Base-by-base conservation (phyloP, 2,797 vertebrate species). In the Myotis pilosus region DNA sequence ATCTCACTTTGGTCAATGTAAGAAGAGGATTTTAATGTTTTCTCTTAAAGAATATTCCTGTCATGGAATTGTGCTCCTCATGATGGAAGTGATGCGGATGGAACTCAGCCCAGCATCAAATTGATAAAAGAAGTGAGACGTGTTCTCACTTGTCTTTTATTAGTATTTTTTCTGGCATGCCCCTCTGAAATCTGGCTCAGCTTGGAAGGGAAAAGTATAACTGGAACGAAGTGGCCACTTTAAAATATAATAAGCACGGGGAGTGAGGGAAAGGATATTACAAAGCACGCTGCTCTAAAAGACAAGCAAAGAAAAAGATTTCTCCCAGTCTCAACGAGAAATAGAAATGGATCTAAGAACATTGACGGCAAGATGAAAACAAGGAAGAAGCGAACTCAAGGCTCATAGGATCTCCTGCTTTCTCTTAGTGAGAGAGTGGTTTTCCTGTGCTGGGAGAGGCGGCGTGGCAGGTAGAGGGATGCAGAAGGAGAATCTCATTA, bases 401-500 rank as follows among this genome's bases (percentile, higher is more conserved):
- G 10, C 62, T 51, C 38, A 16, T 49, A 80, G 68, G 47, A 47
- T 89, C 28, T 72, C 41, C 23, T 44, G 33, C 51, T 82, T 87
- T 88, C 28, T 89, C 74, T 36, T 60, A 82, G n/a, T 19, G 41
- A 33, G 53, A 85, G 38, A 64, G 47, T 53, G 75, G 57, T 91
- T 94, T 94, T 94, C 72, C 75, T 81, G 36, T 49, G 38, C 92
- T 94, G 25, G 86, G 72, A 86, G 92, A 95, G 80, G 85, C 90
- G 57, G 94, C 60, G 1, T 57, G 64, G 71, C 76, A 91, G 91
- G 90, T 72, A 82, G 74, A 92, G 62, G 82, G 86, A 89, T 85
- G 81, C 92, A 93, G 92, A 93, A 96, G 92, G 92, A 96, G 86
- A 96, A 94, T 95, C 93, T 97, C 92, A 97, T 96, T 96, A 96